Percentiles rank a stretch among this genome's conserved stretches.
Conservation (phyloP, 2,888 invertebrate genomes). For the Eupsilia transversa region DNA sequence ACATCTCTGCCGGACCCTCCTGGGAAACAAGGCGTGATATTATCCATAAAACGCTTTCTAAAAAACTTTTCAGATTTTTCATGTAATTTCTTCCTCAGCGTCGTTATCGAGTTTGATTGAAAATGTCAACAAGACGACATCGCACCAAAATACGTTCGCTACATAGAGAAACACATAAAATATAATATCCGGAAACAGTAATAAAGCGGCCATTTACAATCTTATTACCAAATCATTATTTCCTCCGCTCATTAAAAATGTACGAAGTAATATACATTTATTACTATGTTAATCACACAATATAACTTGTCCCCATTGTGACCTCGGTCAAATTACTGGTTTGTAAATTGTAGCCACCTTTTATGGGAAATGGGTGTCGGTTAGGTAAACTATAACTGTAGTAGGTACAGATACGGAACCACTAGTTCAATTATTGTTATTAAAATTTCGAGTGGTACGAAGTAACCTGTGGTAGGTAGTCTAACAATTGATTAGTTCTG, state of each 20-base stretch:
- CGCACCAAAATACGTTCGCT: constrained; percentile 7
- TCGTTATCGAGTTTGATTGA: constrained; percentile 12
- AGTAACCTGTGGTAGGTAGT: no score
- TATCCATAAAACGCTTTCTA: not conserved
- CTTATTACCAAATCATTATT: constrained; percentile 55
- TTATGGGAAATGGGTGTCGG: constrained; percentile 45
- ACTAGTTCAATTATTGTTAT: constrained; percentile 22
- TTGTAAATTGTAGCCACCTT: constrained; percentile 50
- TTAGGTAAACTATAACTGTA: constrained; percentile 5
- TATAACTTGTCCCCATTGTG: constrained; percentile 40
- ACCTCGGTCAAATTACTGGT: constrained; percentile 55
- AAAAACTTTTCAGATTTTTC: not conserved
- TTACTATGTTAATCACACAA: constrained; percentile 35
- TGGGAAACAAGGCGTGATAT: not conserved
- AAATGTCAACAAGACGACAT: constrained; percentile 21
- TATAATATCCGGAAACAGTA: constrained; percentile 51
- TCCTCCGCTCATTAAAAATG: constrained; percentile 50
- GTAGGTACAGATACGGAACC: not conserved
- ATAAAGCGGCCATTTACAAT: constrained; percentile 48
- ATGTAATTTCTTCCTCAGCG: not conserved
- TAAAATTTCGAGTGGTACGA: constrained; percentile 1
- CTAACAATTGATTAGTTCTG: not conserved
- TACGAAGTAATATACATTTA: constrained; percentile 37
- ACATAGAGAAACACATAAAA: constrained; percentile 41
- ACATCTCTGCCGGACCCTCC: not conserved